phyloP scores from a whole-genome alignment of 2,113 vertebrate genomes.

The Cryptotis parvus region DNA sequence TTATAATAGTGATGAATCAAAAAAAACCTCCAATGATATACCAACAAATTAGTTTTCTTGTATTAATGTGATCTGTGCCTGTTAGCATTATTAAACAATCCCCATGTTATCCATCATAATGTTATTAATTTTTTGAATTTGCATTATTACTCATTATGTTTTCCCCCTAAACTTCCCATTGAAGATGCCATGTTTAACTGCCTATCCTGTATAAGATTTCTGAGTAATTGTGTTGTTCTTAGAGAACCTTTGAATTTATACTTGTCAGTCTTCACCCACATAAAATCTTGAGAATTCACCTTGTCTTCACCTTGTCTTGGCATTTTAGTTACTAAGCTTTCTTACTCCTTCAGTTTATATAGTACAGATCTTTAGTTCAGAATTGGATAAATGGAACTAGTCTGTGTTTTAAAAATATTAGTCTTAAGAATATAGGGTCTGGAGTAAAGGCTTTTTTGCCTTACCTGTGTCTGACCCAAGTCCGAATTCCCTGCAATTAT shows the following conservation, averaged over 20 bases:
- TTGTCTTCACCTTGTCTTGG: neutral
- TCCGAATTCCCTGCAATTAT: too few species aligned
- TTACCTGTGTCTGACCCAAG: too few species aligned
- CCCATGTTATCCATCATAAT: slow-evolving; percentile 20
- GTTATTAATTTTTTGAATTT: slow-evolving; percentile 57
- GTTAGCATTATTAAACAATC: slow-evolving; percentile 49
- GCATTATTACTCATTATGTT: slow-evolving; percentile 12
- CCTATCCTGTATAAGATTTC: neutral
- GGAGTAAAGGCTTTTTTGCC: too few species aligned
- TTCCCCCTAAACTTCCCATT: neutral
- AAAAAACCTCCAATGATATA: slow-evolving; percentile 36
- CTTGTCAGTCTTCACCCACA: neutral
- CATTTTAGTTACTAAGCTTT: neutral
- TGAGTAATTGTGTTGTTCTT: neutral
- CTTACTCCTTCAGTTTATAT: neutral
- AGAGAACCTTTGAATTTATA: neutral
- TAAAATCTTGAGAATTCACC: neutral
- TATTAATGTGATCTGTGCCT: slow-evolving; percentile 24
- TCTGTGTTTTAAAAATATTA: neutral
- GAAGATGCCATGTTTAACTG: neutral
- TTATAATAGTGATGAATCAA: slow-evolving; percentile 35
- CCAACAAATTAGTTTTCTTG: slow-evolving; percentile 62
- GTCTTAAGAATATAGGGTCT: too few species aligned
- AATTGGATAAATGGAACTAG: neutral
- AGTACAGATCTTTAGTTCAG: neutral